Conservation (phyloP, 2,888 invertebrate genomes). For the Epirrhoe tristata region DNA sequence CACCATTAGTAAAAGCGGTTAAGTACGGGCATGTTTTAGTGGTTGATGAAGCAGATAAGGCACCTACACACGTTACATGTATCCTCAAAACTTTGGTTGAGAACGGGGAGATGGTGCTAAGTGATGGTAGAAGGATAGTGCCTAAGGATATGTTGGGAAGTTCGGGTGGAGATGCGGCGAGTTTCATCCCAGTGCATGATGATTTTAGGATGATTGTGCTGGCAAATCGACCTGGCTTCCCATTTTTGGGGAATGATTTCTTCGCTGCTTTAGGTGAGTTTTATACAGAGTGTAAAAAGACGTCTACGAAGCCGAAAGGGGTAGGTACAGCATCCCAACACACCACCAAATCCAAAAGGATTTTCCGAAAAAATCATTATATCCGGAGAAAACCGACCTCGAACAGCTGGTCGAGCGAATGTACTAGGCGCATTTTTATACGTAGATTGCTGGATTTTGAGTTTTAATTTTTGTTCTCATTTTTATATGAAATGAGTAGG, state of each 20-base stretch:
- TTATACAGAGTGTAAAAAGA: no score
- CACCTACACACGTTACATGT: constrained; percentile 98
- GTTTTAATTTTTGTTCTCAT: no score
- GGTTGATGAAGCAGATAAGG: constrained; percentile 99
- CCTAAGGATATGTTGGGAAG: constrained; percentile 78
- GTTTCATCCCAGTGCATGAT: constrained; percentile 93
- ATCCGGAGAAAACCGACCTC: no score
- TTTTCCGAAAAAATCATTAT: no score
- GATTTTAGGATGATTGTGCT: constrained; percentile 97
- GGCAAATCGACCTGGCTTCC: constrained; percentile 98
- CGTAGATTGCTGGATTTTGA: no score
- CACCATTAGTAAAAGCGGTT: constrained; percentile 96
- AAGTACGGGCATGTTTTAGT: constrained; percentile 95
- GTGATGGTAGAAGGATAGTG: constrained; percentile 96
- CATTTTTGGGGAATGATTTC: constrained; percentile 98
- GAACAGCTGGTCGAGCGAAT: no score
- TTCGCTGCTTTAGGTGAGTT: constrained; percentile 91
- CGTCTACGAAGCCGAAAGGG: no score
- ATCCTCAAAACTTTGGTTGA: constrained; percentile 98
- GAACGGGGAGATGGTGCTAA: constrained; percentile 97
- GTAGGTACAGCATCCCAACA: no score
- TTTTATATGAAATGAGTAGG: no score
- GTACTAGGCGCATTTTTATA: no score
- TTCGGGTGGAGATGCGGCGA: constrained; percentile 71
- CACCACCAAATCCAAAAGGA: no score